These are phyloP conservation scores for Drosophila borborema DNA, from an alignment of 2,888 invertebrate genomes.

Conservation along the genomic window DNA sequence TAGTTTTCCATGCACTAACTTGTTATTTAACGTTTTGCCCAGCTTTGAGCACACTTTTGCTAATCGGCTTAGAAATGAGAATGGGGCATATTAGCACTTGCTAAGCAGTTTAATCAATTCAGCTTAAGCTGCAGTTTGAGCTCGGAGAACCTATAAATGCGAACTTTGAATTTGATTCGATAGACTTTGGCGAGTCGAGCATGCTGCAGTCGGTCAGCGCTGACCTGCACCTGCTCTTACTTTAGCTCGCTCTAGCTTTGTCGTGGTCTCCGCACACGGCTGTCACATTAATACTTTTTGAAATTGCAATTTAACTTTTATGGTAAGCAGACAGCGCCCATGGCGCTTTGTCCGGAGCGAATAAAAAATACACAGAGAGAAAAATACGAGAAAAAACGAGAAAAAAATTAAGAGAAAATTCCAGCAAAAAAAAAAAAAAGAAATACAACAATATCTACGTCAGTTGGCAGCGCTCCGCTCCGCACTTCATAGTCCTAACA, in stretches of 20 bases:
- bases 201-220: conserved; percentile 4
- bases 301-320: conserved; percentile 74
- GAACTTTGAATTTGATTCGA: background rate
- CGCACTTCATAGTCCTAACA: conserved; percentile 1
- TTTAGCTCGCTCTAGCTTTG: background rate
- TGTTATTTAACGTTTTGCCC: conserved; percentile 3
- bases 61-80: background rate
- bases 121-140: background rate
- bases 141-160: background rate
- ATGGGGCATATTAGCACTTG: conserved; percentile 1
- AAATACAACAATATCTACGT: conserved; percentile 19
- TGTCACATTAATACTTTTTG: conserved; percentile 65
- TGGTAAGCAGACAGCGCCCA: conserved; percentile 53
- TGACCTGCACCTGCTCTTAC: background rate
- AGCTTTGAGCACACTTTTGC: conserved; percentile 21
- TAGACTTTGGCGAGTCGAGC: background rate
- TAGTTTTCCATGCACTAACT: conserved; percentile 2
- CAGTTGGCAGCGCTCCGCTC: background rate
- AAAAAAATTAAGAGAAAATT: background rate
- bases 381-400: background rate
- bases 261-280: conserved; percentile 36
- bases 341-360: conserved; percentile 14
- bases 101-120: background rate
- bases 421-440: conserved; percentile 4
- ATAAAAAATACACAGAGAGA: conserved; percentile 2